Percentiles rank a stretch among this genome's conserved stretches.
Conservation (phyloP, 1,140 invertebrate species). For the Homalodisca vitripennis region DNA sequence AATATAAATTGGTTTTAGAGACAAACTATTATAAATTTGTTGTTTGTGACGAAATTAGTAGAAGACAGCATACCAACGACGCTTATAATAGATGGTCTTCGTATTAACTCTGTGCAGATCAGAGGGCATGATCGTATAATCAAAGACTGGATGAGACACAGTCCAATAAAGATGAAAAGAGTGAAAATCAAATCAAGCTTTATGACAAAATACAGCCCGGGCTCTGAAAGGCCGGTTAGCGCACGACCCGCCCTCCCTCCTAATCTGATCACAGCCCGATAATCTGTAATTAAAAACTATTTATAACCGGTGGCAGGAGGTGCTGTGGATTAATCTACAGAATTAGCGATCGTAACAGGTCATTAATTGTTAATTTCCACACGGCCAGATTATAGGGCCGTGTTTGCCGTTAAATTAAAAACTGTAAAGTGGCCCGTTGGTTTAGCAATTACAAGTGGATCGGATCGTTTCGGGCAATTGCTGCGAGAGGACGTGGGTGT, state of each 20-base stretch:
- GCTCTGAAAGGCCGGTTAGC: too few relatives aligned
- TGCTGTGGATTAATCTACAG: slow-evolving; percentile 8
- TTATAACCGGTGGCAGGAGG: slow-evolving; percentile 10
- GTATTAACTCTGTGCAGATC: too few relatives aligned
- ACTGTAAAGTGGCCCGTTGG: slow-evolving; percentile 22
- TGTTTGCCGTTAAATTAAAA: slow-evolving; percentile 25
- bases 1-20: too few relatives aligned
- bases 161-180: too few relatives aligned
- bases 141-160: too few relatives aligned
- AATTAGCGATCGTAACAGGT: slow-evolving; percentile 23
- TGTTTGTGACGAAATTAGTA: too few relatives aligned
- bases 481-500: background rate
- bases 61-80: too few relatives aligned
- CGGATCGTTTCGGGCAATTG: background rate
- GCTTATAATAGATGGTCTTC: too few relatives aligned
- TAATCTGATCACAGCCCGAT: slow-evolving; percentile 12
- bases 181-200: too few relatives aligned
- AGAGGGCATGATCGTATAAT: too few relatives aligned
- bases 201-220: too few relatives aligned
- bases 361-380: slow-evolving; percentile 25
- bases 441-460: slow-evolving; percentile 17
- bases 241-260: background rate
- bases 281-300: slow-evolving; percentile 24
- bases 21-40: too few relatives aligned
- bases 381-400: slow-evolving; percentile 1